phyloP scores from a whole-genome alignment of 2,888 invertebrate genomes.

The Caradrina clavipalpis region DNA sequence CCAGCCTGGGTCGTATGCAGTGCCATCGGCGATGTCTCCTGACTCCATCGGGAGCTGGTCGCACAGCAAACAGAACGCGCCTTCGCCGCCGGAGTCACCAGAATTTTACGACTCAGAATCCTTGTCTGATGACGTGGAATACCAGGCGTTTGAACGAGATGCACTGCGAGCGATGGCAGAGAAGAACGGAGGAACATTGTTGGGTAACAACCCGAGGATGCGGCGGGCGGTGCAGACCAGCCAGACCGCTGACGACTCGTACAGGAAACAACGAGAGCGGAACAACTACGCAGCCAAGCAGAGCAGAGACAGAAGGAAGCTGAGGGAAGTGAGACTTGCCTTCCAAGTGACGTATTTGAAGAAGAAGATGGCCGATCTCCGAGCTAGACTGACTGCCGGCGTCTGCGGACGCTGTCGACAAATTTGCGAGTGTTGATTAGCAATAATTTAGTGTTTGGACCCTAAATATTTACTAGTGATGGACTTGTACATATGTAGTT shows the following conservation, averaged over 20 bases:
- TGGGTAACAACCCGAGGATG: slow-evolving; percentile 93
- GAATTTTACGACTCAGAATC: slow-evolving; percentile 77
- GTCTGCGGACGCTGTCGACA: slow-evolving; percentile 72
- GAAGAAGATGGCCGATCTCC: slow-evolving; percentile 95
- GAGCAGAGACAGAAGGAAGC: slow-evolving; percentile 96
- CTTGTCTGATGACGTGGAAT: slow-evolving; percentile 90
- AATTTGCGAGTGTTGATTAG: slow-evolving; percentile 64
- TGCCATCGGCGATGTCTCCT: slow-evolving; percentile 76
- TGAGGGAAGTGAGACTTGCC: slow-evolving; percentile 98
- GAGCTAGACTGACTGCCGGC: slow-evolving; percentile 92
- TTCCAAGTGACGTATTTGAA: slow-evolving; percentile 96
- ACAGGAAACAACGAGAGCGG: slow-evolving; percentile 96
- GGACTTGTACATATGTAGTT: slow-evolving; percentile 20
- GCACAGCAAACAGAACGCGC: slow-evolving; percentile 57
- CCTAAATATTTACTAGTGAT: neutral
- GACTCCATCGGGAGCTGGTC: slow-evolving; percentile 72
- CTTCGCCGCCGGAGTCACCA: slow-evolving; percentile 86
- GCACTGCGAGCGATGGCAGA: slow-evolving; percentile 93
- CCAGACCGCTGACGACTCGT: slow-evolving; percentile 92
- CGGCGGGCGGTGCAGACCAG: slow-evolving; percentile 88
- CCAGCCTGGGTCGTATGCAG: slow-evolving; percentile 63
- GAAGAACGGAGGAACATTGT: slow-evolving; percentile 90
- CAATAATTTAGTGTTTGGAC: slow-evolving; percentile 27
- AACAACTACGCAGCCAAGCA: slow-evolving; percentile 99
- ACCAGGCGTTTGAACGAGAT: slow-evolving; percentile 93